Evolutionary conservation across 2,113 vertebrate species (phyloP), one percentile per base, ranked within the genome.

Genomic region (Corythaixoides concolor): DNA sequence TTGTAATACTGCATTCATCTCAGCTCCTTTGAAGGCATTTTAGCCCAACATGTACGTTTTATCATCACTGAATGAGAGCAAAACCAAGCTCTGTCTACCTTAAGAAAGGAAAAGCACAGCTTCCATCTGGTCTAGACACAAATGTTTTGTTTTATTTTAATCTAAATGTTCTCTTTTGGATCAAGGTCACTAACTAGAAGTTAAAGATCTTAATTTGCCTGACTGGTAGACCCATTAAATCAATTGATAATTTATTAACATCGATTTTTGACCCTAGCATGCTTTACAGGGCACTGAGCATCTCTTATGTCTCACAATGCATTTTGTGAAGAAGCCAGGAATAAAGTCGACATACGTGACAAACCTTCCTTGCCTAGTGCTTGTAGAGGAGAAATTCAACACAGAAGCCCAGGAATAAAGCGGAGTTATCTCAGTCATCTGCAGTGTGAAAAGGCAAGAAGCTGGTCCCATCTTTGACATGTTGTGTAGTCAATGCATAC

Each of bases 241-340:
- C 94, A 70, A 90, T 24, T 77, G 68, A 88, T 67, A 90, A 80
- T 92, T 90, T 84, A 92, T 90, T 92, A 88, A 12, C 60, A 95
- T 80, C 1, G 59, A 90, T 88, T 94, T 80, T 58, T 70, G 47
- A 70, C 60, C 59, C 45, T n/a, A 32, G 37, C 49, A 32, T 10
- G 43, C 75, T 82, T 91, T 85, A 35, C 75, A 80, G 82, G 68
- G 85, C 90, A 86, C 47, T 15, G 52, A 94, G 39, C 49, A 35
- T 47, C 66, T 85, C 47, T 20, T 27, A 26, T 18, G 43, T 45
- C 75, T 79, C 88, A 39, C 45, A 43, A 8, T 0, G 5, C 33
- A 19, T 41, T 60, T 58, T 59, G 50, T 3, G 43, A 53, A 87
- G 27, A 70, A 39, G 30, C 37, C 69, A 62, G 88, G 22, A 72